Conservation (phyloP, 2,797 vertebrate genomes). For the Fratercula arctica region DNA sequence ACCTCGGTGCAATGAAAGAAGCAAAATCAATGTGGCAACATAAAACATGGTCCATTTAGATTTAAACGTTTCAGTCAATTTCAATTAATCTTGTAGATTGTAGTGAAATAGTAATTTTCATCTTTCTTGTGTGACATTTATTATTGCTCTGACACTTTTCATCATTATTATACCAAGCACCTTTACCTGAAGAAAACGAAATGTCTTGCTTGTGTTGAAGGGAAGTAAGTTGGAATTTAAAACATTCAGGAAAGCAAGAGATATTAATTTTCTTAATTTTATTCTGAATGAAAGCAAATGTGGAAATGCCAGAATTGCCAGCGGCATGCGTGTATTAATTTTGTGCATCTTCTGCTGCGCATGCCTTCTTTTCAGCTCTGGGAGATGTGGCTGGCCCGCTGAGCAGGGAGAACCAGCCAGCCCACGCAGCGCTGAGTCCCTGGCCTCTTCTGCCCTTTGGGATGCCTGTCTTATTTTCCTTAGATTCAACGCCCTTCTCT, state of each 20-base stretch:
- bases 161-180: not conserved
- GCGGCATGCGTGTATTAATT: not conserved
- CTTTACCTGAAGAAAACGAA: conserved; percentile 18
- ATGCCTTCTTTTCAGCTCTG: not conserved
- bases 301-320: not conserved
- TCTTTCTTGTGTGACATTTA: not conserved
- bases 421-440: not conserved
- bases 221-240: not conserved
- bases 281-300: not conserved
- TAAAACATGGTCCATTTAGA: conserved; percentile 1
- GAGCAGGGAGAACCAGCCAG: not conserved
- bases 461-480: not conserved
- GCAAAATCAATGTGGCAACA: not conserved
- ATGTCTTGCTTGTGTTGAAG: not conserved
- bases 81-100: not conserved
- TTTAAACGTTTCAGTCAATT: not conserved
- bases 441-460: not conserved
- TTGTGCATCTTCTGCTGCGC: not conserved
- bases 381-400: not conserved
- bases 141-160: not conserved
- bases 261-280: not conserved
- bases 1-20: not conserved
- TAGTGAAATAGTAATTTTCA: not conserved
- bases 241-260: not conserved
- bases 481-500: not conserved